Conservation (phyloP, 2,797 vertebrate species). For the Chiroxiphia lanceolata region DNA sequence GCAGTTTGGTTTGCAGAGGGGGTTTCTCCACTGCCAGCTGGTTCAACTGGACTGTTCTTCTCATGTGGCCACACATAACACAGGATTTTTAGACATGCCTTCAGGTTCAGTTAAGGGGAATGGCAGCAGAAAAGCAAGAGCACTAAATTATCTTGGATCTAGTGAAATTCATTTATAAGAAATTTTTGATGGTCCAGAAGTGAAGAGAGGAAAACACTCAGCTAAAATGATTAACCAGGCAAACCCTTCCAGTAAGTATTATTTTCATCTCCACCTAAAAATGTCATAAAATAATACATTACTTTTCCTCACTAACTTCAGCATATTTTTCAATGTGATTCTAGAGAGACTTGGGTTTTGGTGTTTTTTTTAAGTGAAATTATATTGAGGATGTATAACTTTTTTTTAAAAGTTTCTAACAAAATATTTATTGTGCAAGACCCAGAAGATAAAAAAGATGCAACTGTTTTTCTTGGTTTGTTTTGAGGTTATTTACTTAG, state of each 20-base stretch:
- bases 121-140: neutral
- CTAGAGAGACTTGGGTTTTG: neutral
- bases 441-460: slow-evolving; percentile 74
- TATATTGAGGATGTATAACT: slow-evolving; percentile 22
- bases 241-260: neutral
- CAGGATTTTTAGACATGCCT: neutral
- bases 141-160: neutral
- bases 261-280: slow-evolving; percentile 13
- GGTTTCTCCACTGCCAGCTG: neutral
- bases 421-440: slow-evolving; percentile 75
- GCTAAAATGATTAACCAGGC: slow-evolving; percentile 30
- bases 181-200: neutral
- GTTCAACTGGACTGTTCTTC: neutral
- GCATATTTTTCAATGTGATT: slow-evolving; percentile 7
- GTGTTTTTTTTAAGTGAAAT: neutral
- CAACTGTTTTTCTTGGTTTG: slow-evolving; percentile 78
- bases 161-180: neutral
- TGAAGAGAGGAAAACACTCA: neutral
- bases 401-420: slow-evolving; percentile 60
- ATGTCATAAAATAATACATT: neutral
- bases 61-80: neutral
- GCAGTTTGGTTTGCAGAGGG: neutral
- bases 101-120: neutral
- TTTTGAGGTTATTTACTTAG: slow-evolving; percentile 82
- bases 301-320: slow-evolving; percentile 36